phyloP scores from a whole-genome alignment of 2,797 vertebrate species.

The Aselliscus stoliczkanus region DNA sequence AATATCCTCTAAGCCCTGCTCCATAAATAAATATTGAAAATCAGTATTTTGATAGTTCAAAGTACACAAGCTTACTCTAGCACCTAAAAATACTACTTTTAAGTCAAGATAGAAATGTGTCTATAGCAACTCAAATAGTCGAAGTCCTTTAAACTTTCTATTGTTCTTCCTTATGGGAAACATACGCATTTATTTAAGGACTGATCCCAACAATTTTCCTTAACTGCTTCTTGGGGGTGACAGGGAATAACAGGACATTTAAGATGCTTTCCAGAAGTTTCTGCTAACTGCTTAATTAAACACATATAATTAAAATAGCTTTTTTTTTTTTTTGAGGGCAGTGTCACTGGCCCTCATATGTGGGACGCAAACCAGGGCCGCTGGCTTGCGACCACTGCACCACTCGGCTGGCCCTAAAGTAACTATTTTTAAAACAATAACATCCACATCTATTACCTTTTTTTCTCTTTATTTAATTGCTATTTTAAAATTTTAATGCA shows the following conservation, averaged over 20 bases:
- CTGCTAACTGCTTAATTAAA: constrained; percentile 15
- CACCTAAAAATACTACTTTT: not conserved
- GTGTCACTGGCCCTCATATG: too few relatives aligned
- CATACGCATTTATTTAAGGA: not conserved
- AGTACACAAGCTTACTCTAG: not conserved
- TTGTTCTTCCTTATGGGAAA: not conserved
- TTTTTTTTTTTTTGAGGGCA: too few relatives aligned
- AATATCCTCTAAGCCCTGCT: not conserved
- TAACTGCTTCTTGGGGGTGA: not conserved
- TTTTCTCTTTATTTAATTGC: not conserved
- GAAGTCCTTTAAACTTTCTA: not conserved
- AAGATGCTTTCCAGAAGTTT: constrained; percentile 12
- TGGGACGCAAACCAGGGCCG: too few relatives aligned
- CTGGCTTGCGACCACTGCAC: too few relatives aligned
- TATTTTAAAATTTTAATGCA: too few relatives aligned
- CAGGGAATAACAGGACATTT: not conserved
- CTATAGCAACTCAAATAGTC: constrained; percentile 11
- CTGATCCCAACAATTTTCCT: not conserved
- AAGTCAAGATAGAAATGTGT: not conserved
- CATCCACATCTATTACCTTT: not conserved
- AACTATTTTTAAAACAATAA: constrained; percentile 26
- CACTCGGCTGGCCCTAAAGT: too few relatives aligned
- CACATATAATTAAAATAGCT: not conserved
- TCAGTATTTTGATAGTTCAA: not conserved
- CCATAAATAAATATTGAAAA: constrained; percentile 25